phyloP scores from a whole-genome alignment of 2,888 invertebrate species.

The Pinctada fucata region DNA sequence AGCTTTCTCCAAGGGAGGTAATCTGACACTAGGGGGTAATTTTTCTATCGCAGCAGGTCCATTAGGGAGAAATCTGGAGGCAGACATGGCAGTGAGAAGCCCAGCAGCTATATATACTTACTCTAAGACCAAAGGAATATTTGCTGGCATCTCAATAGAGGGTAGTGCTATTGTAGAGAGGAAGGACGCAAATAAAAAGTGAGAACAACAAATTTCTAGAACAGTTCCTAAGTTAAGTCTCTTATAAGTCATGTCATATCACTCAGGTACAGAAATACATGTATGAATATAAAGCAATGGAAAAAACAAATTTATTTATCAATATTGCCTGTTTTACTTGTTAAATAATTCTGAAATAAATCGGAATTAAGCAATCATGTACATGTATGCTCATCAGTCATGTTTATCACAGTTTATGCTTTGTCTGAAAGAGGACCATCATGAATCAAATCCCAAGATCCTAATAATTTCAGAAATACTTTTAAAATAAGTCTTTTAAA shows the following conservation, averaged over 20 bases:
- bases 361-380: neutral
- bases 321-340: neutral
- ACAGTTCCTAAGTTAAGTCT: no score
- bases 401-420: no score
- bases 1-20: constrained; percentile 75
- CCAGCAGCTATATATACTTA: constrained; percentile 74
- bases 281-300: neutral
- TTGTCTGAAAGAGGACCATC: no score
- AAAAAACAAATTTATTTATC: neutral
- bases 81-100: constrained; percentile 69
- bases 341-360: no score
- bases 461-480: no score
- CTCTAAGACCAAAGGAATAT: constrained; percentile 73
- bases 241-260: no score
- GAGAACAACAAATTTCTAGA: neutral
- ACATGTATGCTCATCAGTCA: neutral
- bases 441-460: no score
- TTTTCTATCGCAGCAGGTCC: constrained; percentile 75
- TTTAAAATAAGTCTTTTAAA: no score
- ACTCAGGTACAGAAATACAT: no score
- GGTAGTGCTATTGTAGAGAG: constrained; percentile 73
- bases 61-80: constrained; percentile 69
- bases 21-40: constrained; percentile 73
- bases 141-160: constrained; percentile 75
- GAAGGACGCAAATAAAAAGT: constrained; percentile 75